Conservation (phyloP, 2,888 invertebrate genomes). For the Strigamia crassipes region DNA sequence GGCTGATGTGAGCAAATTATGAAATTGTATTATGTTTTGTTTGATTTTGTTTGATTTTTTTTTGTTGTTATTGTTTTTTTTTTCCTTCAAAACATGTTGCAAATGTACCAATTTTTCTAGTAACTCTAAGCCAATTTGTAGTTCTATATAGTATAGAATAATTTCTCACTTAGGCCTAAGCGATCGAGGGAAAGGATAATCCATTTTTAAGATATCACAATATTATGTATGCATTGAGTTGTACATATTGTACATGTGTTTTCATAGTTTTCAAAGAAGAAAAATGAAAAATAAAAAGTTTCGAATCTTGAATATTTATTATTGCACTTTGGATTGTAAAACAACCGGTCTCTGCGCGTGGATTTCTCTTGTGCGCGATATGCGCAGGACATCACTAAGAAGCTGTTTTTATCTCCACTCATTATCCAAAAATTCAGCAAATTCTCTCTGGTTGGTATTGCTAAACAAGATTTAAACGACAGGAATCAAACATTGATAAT, state of each 20-base stretch:
- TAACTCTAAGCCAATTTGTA: constrained; percentile 36
- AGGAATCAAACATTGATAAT: too few species aligned
- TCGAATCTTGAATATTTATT: background rate
- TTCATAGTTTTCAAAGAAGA: constrained; percentile 22
- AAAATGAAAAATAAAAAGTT: constrained; percentile 38
- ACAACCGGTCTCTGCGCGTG: too few species aligned
- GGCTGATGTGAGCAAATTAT: constrained; percentile 37
- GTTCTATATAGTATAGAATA: constrained; percentile 36
- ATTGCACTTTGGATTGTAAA: background rate
- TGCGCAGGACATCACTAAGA: too few species aligned
- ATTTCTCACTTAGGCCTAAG: constrained; percentile 41
- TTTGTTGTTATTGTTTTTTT: background rate
- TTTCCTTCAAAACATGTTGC: background rate
- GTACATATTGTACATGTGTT: constrained; percentile 47
- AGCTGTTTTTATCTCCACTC: too few species aligned
- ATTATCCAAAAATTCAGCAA: too few species aligned
- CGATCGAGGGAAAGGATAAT: constrained; percentile 25
- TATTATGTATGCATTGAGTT: constrained; percentile 46
- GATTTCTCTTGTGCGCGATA: too few species aligned
- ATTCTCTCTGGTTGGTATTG: too few species aligned
- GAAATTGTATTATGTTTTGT: background rate
- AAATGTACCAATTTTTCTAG: constrained; percentile 22
- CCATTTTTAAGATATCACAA: constrained; percentile 19
- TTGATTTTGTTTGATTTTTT: background rate
- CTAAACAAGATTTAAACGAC: too few species aligned